These are phyloP conservation scores for Plagiodera versicolora DNA, from an alignment of 2,888 invertebrate species.

Conservation along the genomic window DNA sequence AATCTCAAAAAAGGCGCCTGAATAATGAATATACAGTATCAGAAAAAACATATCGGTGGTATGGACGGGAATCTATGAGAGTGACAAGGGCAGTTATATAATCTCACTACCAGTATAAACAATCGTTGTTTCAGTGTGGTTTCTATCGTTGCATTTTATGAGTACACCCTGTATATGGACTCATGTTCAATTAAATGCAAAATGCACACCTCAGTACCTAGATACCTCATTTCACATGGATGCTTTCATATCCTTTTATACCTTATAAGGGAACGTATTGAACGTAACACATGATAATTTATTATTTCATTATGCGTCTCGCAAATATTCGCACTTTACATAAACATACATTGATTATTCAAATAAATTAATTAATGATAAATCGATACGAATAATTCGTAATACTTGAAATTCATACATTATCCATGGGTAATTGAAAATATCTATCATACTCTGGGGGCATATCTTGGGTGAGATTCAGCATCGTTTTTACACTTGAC, in stretches of 20 bases:
- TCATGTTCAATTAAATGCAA: no score
- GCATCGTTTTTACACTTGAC: no score
- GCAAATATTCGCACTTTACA: background rate
- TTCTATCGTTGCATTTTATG: no score
- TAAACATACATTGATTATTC: background rate
- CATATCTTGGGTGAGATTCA: no score
- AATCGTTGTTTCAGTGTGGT: no score
- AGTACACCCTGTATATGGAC: background rate
- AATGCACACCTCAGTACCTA: background rate
- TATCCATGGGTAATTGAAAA: background rate
- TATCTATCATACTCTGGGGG: no score
- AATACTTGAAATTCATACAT: background rate
- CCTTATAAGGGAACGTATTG: background rate
- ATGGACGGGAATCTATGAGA: no score
- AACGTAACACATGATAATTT: background rate
- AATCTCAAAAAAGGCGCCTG: no score
- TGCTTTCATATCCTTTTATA: background rate
- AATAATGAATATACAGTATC: no score
- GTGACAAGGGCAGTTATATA: no score
- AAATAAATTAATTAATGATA: background rate
- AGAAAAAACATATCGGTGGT: no score
- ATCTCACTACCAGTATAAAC: no score
- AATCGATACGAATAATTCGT: background rate
- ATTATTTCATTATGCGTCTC: background rate
- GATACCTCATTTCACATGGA: background rate